A percentile compares a stretch with the other conserved stretches of the same genome.
phyloP scores from a whole-genome alignment of 1,140 invertebrate species.

The Apis mellifera region DNA sequence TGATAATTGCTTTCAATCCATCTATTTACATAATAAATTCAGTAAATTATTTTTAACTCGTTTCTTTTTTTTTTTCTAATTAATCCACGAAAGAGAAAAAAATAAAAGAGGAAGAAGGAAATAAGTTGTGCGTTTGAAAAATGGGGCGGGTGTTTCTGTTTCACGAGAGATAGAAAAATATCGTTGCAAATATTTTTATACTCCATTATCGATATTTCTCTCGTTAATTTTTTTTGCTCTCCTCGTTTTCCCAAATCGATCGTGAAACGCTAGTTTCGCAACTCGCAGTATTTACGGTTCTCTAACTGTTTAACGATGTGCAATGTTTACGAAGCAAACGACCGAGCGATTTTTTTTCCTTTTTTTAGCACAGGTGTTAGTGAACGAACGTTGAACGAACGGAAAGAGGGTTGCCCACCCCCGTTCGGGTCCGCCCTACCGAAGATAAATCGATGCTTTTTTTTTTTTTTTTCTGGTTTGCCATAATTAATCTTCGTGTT shows the following conservation, averaged over 20 bases:
- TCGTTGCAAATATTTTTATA: too few species aligned
- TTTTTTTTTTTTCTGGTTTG: background rate
- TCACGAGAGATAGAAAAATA: too few species aligned
- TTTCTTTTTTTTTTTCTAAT: too few species aligned
- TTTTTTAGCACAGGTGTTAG: constrained; percentile 20
- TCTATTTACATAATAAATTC: too few species aligned
- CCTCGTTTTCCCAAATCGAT: background rate
- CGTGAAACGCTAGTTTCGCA: background rate
- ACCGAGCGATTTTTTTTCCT: constrained; percentile 10
- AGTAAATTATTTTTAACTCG: too few species aligned
- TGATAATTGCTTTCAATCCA: background rate
- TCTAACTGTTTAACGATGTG: background rate
- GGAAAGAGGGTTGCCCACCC: constrained; percentile 5
- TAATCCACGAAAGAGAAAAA: too few species aligned
- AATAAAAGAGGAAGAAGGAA: too few species aligned
- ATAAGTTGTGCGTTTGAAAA: too few species aligned
- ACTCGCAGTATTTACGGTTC: background rate
- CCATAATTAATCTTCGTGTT: constrained; percentile 38
- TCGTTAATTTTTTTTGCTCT: background rate
- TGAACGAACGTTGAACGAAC: constrained; percentile 37
- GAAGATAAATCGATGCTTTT: constrained; percentile 34
- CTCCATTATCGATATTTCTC: too few species aligned
- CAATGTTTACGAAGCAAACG: constrained; percentile 26
- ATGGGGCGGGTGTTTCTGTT: too few species aligned
- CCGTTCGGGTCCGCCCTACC: background rate